Base-by-base conservation (phyloP, 1,140 invertebrate genomes). In the Microplitis demolitor region DNA sequence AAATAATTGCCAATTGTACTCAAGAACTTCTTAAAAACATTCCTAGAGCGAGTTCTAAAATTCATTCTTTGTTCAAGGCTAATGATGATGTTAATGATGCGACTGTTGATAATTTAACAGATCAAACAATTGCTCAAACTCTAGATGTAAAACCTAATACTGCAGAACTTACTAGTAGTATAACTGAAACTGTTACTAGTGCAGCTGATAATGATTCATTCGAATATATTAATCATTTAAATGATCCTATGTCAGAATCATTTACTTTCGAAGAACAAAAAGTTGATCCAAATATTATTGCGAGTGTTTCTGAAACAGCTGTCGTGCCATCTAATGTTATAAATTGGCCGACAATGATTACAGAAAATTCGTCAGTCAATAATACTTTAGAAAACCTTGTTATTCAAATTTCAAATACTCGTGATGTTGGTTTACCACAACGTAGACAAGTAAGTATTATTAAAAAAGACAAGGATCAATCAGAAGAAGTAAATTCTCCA, bases 351-450 rank as follows among this genome's bases (percentile, higher is more conserved):
- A 45, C 6, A 45, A 11, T 58, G 6, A 4, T 16, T 11, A 5
- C 8, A 6, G 35, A 35, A 50, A 13, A 31, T 14, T 35, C 71
- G 35, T 9, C 24, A 13, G 8, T 37, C 4, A 62, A 35, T 45
- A 45, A 45, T 45, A 45, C 6, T 9, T 45, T 45, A 35, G 66
- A 67, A 51, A 71, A 71, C n/a, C 51, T 74, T 37, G 64, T 54
- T 56, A 68, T 74, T 71, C 69, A 74, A 56, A 68, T 74, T 62
- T 50, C 64, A 14, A 71, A 71, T 31, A 67, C 24, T 34, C 50
- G 50, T 50, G 63, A 53, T 53, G 34, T 54, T 58, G 35, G 14
- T 61, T 4, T 54, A 39, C 13, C 11, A 54, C 5, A 4, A 34
- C 13, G 16, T 9, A 31, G 50, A 16, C 50, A 53, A 14, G 53